Conservation (phyloP, 2,113 vertebrate species). For the Opisthocomus hoazin region DNA sequence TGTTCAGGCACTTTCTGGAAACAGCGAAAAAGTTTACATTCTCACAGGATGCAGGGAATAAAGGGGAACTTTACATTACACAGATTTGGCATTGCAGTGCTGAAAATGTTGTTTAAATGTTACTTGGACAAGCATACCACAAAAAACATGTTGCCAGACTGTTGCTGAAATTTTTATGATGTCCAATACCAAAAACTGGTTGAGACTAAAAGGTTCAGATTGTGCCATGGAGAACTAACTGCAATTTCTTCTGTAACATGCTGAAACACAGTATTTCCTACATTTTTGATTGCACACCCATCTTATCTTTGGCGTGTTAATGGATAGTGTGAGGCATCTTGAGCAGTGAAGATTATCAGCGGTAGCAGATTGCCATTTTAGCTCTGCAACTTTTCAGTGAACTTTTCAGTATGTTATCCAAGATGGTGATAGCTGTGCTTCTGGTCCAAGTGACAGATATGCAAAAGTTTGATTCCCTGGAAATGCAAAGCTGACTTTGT, state of each 20-base stretch:
- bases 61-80: background rate
- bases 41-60: background rate
- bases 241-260: background rate
- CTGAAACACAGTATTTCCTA: background rate
- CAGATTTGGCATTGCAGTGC: background rate
- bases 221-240: background rate
- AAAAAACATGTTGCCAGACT: background rate
- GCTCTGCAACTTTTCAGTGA: background rate
- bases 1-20: background rate
- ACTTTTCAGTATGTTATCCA: background rate
- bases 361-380: background rate
- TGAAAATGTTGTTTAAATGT: background rate
- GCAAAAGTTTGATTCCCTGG: background rate
- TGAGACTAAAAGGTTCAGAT: background rate
- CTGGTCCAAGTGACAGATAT: background rate
- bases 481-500: background rate
- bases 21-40: background rate
- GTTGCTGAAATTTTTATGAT: background rate
- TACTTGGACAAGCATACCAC: background rate
- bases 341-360: background rate
- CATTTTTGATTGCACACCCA: background rate
- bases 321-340: background rate
- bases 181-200: background rate
- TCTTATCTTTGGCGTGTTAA: background rate
- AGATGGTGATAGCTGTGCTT: background rate